Evolutionary conservation across 2,888 invertebrate genomes (phyloP).

Genomic region (Masnerella sp.): DNA sequence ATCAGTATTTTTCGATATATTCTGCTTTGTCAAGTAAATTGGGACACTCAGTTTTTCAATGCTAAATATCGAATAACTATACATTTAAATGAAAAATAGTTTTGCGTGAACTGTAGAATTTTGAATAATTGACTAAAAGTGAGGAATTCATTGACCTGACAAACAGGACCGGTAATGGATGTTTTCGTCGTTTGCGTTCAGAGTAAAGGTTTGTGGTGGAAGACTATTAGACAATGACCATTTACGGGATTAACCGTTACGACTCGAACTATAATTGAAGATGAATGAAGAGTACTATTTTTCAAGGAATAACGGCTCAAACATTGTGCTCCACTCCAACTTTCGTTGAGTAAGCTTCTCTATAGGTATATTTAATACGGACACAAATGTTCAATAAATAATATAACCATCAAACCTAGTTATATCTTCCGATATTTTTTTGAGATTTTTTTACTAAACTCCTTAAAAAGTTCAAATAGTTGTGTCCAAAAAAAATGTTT

Average conservation of each 20-base stretch:
- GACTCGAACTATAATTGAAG: constrained; percentile 50
- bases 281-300: constrained; percentile 41
- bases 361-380: constrained; percentile 12
- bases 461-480: too few relatives aligned
- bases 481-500: too few relatives aligned
- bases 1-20: too few relatives aligned
- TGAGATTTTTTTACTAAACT: too few relatives aligned
- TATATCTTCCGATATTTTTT: too few relatives aligned
- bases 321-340: constrained; percentile 40
- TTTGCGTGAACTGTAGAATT: constrained; percentile 42
- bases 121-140: constrained; percentile 31
- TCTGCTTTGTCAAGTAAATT: too few relatives aligned
- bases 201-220: constrained; percentile 24
- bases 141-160: constrained; percentile 22
- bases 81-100: too few relatives aligned
- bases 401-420: too few relatives aligned
- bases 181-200: constrained; percentile 39
- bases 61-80: too few relatives aligned
- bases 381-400: constrained; percentile 29
- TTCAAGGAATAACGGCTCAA: constrained; percentile 33
- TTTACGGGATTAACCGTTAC: constrained; percentile 54
- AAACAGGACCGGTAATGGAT: constrained; percentile 49
- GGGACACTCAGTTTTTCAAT: too few relatives aligned
- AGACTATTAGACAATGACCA: constrained; percentile 47
- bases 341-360: constrained; percentile 46